These are phyloP conservation scores for Pelecanoides urinatrix DNA, from an alignment of 2,113 vertebrate species.

Conservation along the genomic window DNA sequence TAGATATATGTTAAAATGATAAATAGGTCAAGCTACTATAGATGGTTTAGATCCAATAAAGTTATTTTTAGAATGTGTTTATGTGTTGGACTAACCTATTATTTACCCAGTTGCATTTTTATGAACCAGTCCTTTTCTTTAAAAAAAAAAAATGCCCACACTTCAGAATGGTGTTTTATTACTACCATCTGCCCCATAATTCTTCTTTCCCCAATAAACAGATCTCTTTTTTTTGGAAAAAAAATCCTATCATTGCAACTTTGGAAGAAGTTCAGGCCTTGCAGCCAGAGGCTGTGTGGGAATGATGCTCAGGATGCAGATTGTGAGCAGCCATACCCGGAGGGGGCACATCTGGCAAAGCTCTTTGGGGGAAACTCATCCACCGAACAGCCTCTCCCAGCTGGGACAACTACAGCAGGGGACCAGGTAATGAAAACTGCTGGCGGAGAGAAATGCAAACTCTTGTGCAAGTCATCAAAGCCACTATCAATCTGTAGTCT, in stretches of 20 bases:
- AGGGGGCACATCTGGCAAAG: neutral
- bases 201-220: slow-evolving; percentile 59
- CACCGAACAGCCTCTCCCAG: neutral
- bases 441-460: neutral
- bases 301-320: neutral
- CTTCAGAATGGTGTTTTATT: slow-evolving; percentile 67
- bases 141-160: neutral
- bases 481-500: neutral
- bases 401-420: neutral
- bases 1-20: slow-evolving; percentile 68
- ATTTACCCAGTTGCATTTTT: slow-evolving; percentile 71
- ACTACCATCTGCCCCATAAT: slow-evolving; percentile 5
- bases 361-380: neutral
- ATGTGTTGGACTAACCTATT: slow-evolving; percentile 73
- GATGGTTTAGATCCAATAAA: slow-evolving; percentile 68
- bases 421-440: neutral
- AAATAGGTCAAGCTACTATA: slow-evolving; percentile 57
- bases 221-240: neutral
- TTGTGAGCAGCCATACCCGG: neutral
- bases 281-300: slow-evolving; percentile 5
- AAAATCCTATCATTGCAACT: neutral
- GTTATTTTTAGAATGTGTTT: slow-evolving; percentile 71
- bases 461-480: neutral
- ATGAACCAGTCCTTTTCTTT: slow-evolving; percentile 68
- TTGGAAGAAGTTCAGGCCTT: neutral